Conservation (phyloP, 2,797 vertebrate species). For the Netta rufina region DNA sequence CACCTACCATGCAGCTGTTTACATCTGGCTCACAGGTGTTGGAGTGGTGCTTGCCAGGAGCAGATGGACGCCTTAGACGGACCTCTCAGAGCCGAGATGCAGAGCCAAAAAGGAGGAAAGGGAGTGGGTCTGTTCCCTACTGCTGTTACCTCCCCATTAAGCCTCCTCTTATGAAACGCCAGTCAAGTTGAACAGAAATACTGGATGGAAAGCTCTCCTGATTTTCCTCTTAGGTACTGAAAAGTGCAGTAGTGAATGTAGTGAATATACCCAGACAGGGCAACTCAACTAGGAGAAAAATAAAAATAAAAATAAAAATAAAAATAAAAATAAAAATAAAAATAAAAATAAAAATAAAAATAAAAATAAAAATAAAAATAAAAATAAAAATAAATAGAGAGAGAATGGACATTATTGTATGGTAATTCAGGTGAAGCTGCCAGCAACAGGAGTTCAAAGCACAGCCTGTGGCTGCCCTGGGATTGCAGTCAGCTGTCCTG, state of each 20-base stretch:
- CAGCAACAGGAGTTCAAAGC: not conserved
- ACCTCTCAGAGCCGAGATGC: not conserved
- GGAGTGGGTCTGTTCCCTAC: not conserved
- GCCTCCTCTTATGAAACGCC: not conserved
- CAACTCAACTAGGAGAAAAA: not conserved
- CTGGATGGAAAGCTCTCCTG: not conserved
- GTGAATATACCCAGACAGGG: not conserved
- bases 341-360: not conserved
- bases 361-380: not conserved
- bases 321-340: not conserved
- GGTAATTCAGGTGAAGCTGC: not conserved
- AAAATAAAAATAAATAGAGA: not conserved
- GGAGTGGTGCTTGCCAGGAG: not conserved
- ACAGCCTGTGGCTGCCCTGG: not conserved
- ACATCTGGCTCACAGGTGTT: constrained; percentile 47
- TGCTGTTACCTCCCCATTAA: not conserved
- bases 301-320: not conserved
- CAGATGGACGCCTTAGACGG: not conserved
- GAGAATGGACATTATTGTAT: not conserved
- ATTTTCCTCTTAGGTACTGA: not conserved
- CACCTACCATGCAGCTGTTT: constrained; percentile 8
- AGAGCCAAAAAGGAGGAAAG: not conserved
- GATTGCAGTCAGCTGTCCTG: not conserved
- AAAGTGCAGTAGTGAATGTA: not conserved
- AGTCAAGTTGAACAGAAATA: not conserved